Conservation (phyloP, 1,140 invertebrate species). For the Zaprionus inermis region DNA sequence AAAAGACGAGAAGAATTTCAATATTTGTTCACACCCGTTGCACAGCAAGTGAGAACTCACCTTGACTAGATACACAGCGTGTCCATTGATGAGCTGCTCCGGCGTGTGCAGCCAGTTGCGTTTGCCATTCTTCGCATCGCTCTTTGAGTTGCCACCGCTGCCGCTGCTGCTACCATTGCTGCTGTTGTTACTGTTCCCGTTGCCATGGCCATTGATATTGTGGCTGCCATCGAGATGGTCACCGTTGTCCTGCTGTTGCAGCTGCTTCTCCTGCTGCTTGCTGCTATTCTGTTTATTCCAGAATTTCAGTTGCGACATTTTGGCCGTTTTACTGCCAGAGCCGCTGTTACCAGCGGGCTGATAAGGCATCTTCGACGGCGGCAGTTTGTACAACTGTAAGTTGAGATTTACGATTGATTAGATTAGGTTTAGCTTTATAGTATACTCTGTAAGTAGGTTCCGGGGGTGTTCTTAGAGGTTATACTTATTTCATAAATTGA, state of each 20-base stretch:
- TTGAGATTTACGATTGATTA: background rate
- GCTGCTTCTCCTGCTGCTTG: conserved; percentile 81
- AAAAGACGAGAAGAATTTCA: conserved; percentile 43
- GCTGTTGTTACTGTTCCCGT: conserved; percentile 44
- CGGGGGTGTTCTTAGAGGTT: no score
- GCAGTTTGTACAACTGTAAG: conserved; percentile 5
- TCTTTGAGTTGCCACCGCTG: conserved; percentile 68
- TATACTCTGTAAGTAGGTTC: background rate
- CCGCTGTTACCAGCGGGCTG: conserved; percentile 67
- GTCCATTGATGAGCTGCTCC: conserved; percentile 95
- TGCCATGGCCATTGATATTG: conserved; percentile 85
- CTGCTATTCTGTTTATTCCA: conserved; percentile 86
- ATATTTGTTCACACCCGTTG: conserved; percentile 38
- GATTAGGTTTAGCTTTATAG: background rate
- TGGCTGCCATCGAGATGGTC: conserved; percentile 68
- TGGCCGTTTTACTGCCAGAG: conserved; percentile 67
- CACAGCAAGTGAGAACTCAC: conserved; percentile 86
- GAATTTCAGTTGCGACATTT: conserved; percentile 87
- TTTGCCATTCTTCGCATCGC: conserved; percentile 83
- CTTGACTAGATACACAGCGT: conserved; percentile 98
- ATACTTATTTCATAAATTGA: no score
- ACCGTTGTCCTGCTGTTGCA: conserved; percentile 51
- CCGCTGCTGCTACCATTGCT: conserved; percentile 49
- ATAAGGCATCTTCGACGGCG: conserved; percentile 62
- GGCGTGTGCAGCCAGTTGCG: conserved; percentile 97